phyloP scores from a whole-genome alignment of 2,113 vertebrate genomes.

The Aspiorhynchus laticeps region DNA sequence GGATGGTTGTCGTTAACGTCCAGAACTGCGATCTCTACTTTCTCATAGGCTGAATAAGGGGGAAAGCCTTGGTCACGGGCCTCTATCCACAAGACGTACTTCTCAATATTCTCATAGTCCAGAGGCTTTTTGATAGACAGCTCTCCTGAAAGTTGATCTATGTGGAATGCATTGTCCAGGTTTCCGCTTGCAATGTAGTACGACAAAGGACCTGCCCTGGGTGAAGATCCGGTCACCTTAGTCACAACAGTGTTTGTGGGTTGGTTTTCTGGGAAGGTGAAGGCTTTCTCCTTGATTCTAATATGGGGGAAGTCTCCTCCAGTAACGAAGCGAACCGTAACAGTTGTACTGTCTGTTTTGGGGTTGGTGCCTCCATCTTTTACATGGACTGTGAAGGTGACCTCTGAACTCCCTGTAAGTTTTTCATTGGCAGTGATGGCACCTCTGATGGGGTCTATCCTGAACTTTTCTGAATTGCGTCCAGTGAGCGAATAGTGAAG shows the following conservation, averaged over 20 bases:
- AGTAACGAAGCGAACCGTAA: constrained; percentile 90
- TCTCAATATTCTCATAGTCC: constrained; percentile 91
- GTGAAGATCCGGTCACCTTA: constrained; percentile 82
- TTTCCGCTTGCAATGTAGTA: constrained; percentile 96
- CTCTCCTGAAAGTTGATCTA: constrained; percentile 92
- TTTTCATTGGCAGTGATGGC: constrained; percentile 86
- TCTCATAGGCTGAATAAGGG: constrained; percentile 93
- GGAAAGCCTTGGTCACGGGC: constrained; percentile 94
- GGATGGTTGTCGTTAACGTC: constrained; percentile 95
- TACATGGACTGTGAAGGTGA: constrained; percentile 91
- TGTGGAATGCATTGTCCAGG: constrained; percentile 86
- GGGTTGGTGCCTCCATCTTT: constrained; percentile 84
- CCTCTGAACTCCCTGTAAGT: constrained; percentile 82
- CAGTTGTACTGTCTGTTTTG: constrained; percentile 89
- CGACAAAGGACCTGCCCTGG: constrained; percentile 86
- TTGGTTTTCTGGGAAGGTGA: constrained; percentile 91
- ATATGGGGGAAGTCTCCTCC: constrained; percentile 88
- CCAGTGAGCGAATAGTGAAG: constrained; percentile 93
- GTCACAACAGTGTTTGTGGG: constrained; percentile 84
- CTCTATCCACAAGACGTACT: constrained; percentile 93
- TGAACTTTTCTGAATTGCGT: constrained; percentile 89
- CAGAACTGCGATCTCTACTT: constrained; percentile 84
- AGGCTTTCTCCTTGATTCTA: constrained; percentile 80
- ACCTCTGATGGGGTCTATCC: constrained; percentile 88
- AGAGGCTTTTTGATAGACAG: constrained; percentile 82